phyloP scores from a whole-genome alignment of 2,113 vertebrate species.

The Hoplias malabaricus region DNA sequence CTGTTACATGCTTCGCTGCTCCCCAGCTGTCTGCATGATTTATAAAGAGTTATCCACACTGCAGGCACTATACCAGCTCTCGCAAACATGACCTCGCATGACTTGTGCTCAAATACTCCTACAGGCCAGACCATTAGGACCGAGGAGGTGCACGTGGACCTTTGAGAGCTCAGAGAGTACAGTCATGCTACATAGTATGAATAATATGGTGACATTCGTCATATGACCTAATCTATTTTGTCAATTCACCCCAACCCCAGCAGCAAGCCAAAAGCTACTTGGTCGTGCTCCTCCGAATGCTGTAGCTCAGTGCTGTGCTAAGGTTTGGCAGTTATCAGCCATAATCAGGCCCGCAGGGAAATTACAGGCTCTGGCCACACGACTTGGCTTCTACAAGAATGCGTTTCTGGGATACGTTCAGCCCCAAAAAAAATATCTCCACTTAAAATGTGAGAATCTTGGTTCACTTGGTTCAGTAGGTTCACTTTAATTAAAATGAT shows the following conservation, averaged over 20 bases:
- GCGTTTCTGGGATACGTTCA: conserved; percentile 23
- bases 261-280: conserved; percentile 1
- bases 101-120: background rate
- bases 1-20: conserved; percentile 57
- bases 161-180: background rate
- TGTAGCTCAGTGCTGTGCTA: conserved; percentile 12
- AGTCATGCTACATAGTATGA: background rate
- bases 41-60: conserved; percentile 52
- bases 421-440: background rate
- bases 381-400: conserved; percentile 18
- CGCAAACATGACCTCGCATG: conserved; percentile 7
- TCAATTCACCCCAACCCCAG: background rate
- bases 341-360: conserved; percentile 33
- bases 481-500: background rate
- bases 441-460: conserved; percentile 2
- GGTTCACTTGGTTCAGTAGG: background rate
- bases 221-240: background rate
- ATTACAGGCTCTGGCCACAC: conserved; percentile 25
- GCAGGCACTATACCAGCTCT: conserved; percentile 19
- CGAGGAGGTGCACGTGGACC: background rate
- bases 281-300: background rate
- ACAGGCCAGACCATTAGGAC: background rate
- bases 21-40: conserved; percentile 51
- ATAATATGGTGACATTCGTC: background rate
- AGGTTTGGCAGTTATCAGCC: conserved; percentile 35